phyloP scores from a whole-genome alignment of 2,113 vertebrate genomes.

The Platysternon megacephalum region DNA sequence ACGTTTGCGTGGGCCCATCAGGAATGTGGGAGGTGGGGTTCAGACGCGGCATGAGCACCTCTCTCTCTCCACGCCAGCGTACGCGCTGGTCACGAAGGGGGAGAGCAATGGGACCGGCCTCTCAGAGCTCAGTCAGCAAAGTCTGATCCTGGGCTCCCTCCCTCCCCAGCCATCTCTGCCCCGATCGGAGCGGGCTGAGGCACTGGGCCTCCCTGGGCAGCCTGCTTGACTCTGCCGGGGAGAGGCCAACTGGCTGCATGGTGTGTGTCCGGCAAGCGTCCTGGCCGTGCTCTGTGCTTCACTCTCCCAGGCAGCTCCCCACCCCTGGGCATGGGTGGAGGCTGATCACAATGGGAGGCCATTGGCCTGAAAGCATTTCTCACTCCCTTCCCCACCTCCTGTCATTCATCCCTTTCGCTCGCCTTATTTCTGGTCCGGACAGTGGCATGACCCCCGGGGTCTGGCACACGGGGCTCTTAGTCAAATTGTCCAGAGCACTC shows the following conservation, averaged over 20 bases:
- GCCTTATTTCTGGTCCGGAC: background rate
- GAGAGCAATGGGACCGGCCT: background rate
- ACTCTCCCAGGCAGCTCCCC: background rate
- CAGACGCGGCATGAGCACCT: background rate
- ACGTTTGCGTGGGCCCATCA: background rate
- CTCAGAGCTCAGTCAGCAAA: background rate
- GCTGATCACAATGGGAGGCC: no score
- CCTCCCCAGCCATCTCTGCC: no score
- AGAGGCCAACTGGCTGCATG: background rate
- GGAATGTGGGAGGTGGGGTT: no score
- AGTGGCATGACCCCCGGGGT: no score
- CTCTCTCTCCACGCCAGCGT: background rate
- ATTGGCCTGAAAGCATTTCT: no score
- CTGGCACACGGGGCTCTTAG: no score
- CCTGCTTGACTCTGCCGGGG: no score
- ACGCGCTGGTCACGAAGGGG: no score
- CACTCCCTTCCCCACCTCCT: rapidly evolving
- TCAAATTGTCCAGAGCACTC: background rate
- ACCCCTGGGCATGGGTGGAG: background rate
- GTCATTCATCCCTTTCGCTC: background rate
- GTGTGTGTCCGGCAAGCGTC: background rate
- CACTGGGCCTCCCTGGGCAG: no score
- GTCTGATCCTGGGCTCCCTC: background rate
- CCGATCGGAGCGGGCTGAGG: background rate
- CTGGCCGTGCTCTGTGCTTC: background rate